phyloP scores from a whole-genome alignment of 1,140 invertebrate species.

The Prorops nasuta region DNA sequence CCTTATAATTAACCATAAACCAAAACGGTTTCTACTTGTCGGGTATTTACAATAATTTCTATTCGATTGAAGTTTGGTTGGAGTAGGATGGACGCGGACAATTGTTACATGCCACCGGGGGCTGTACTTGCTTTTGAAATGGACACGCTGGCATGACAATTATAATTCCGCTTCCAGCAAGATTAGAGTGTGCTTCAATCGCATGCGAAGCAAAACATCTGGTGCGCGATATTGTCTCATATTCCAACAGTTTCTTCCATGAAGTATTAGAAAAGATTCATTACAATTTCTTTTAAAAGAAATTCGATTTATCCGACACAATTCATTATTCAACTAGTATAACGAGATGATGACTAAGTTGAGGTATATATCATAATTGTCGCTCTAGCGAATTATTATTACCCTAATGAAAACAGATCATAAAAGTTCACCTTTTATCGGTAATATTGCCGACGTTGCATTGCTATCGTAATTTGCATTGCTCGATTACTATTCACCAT shows the following conservation, averaged over 20 bases:
- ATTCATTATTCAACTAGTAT: constrained; percentile 17
- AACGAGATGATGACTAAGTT: too few relatives aligned
- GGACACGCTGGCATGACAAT: constrained; percentile 9
- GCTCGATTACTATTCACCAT: not conserved
- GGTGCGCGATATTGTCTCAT: not conserved
- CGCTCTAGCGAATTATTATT: too few relatives aligned
- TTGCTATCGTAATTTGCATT: too few relatives aligned
- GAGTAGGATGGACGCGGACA: not conserved
- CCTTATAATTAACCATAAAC: too few relatives aligned
- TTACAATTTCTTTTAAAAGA: not conserved
- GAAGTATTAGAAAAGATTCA: too few relatives aligned
- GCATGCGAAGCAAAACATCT: not conserved
- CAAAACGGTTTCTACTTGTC: not conserved
- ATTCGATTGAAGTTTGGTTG: not conserved
- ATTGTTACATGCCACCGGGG: constrained; percentile 2
- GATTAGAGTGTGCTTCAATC: too few relatives aligned
- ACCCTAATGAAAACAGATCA: too few relatives aligned
- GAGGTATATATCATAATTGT: too few relatives aligned
- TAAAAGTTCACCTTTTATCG: too few relatives aligned
- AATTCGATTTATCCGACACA: constrained; percentile 7
- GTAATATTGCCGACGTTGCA: too few relatives aligned
- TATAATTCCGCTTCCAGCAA: too few relatives aligned
- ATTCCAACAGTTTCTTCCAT: too few relatives aligned
- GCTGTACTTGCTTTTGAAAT: constrained; percentile 20
- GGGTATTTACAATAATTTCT: not conserved